Conservation (phyloP, 2,797 vertebrate species). For the Geotrypetes seraphini region DNA sequence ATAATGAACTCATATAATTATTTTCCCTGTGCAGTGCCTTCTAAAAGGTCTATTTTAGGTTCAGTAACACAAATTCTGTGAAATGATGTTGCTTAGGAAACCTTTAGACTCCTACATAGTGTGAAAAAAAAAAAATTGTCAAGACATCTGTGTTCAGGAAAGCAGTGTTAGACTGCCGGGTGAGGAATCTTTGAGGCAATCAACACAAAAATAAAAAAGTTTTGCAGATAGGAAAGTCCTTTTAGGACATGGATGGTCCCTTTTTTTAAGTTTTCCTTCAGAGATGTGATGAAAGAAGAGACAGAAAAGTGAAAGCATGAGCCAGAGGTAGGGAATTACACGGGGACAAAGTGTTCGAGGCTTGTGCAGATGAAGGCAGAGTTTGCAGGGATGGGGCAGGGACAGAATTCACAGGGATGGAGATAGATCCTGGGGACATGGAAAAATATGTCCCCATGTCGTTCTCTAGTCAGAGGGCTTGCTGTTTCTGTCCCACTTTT, state of each 20-base stretch:
- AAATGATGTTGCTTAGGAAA: slow-evolving; percentile 45
- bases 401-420: too few species aligned
- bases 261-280: too few species aligned
- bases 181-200: slow-evolving; percentile 33
- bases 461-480: too few species aligned
- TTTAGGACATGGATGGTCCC: slow-evolving; percentile 25
- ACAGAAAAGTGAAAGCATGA: too few species aligned
- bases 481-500: too few species aligned
- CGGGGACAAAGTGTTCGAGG: too few species aligned
- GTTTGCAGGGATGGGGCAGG: too few species aligned
- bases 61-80: slow-evolving; percentile 45
- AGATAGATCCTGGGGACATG: too few species aligned
- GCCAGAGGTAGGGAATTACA: too few species aligned
- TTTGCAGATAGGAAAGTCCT: slow-evolving; percentile 27
- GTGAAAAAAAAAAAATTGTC: slow-evolving; percentile 37
- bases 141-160: slow-evolving; percentile 40
- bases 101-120: slow-evolving; percentile 42
- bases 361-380: too few species aligned
- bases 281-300: too few species aligned
- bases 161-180: slow-evolving; percentile 36
- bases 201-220: slow-evolving; percentile 26
- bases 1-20: slow-evolving; percentile 48
- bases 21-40: slow-evolving; percentile 38
- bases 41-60: slow-evolving; percentile 45
- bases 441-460: too few species aligned